phyloP scores from a whole-genome alignment of 2,888 invertebrate species.

The Osmoderma eremita region DNA sequence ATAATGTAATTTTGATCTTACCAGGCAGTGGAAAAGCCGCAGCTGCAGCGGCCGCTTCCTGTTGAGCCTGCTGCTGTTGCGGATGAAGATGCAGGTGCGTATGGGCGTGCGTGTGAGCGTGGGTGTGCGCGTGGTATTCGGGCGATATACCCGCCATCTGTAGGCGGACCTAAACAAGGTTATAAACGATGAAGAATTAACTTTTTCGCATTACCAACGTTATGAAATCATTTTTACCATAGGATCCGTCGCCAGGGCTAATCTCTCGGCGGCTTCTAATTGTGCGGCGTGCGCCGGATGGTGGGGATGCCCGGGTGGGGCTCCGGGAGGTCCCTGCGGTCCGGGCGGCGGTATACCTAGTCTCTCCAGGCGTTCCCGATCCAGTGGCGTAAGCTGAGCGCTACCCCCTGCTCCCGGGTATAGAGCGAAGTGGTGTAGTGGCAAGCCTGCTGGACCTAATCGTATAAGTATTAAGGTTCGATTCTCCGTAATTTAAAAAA shows the following conservation, averaged over 20 bases:
- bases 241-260: conserved; percentile 88
- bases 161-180: conserved; percentile 69
- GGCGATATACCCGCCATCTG: conserved; percentile 92
- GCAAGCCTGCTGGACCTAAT: conserved; percentile 64
- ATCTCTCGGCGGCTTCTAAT: conserved; percentile 79
- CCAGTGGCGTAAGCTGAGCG: conserved; percentile 79
- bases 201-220: too few relatives aligned
- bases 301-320: conserved; percentile 68
- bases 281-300: conserved; percentile 69
- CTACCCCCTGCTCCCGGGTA: conserved; percentile 77
- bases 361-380: conserved; percentile 86
- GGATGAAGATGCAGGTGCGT: conserved; percentile 87
- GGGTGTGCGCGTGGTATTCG: conserved; percentile 92
- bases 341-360: conserved; percentile 78
- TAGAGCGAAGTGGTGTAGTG: conserved; percentile 77
- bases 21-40: conserved; percentile 71
- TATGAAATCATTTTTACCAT: conserved; percentile 70
- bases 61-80: conserved; percentile 81
- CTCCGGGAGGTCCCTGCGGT: conserved; percentile 66
- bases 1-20: conserved; percentile 52
- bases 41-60: conserved; percentile 68
- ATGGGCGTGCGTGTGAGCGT: conserved; percentile 92
- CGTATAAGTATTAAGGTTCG: too few relatives aligned
- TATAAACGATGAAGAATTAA: neutral
- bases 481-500: too few relatives aligned